phyloP scores from a whole-genome alignment of 2,113 vertebrate genomes.

The Callospermophilus lateralis region DNA sequence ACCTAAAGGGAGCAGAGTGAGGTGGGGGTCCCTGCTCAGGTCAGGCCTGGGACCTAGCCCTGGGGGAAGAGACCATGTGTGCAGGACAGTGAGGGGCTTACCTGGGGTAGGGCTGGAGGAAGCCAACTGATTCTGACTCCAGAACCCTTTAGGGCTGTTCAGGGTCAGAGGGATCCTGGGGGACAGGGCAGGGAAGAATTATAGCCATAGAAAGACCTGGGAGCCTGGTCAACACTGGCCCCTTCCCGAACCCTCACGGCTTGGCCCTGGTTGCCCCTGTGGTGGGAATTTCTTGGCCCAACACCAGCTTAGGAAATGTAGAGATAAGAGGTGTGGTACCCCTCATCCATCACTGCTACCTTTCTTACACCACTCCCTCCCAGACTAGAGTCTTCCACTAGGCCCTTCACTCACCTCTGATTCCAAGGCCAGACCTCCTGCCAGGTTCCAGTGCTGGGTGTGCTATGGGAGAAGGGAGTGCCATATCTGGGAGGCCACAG shows the following conservation, averaged over 20 bases:
- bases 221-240: background rate
- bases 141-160: constrained; percentile 56
- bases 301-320: constrained; percentile 15
- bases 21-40: background rate
- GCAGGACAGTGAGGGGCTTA: constrained; percentile 23
- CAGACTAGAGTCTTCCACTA: background rate
- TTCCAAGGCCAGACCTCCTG: constrained; percentile 65
- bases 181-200: constrained; percentile 23
- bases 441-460: constrained; percentile 70
- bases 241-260: background rate
- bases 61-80: background rate
- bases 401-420: constrained; percentile 71
- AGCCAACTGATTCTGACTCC: constrained; percentile 64
- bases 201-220: constrained; percentile 45
- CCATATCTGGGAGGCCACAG: constrained; percentile 72
- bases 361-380: constrained; percentile 34
- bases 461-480: constrained; percentile 64
- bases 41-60: background rate
- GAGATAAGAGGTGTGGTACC: background rate
- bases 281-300: background rate
- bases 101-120: constrained; percentile 58
- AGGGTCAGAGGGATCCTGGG: constrained; percentile 41
- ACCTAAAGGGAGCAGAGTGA: constrained; percentile 56
- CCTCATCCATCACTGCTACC: background rate
- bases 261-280: constrained; percentile 18